Evolutionary conservation across 2,888 invertebrate genomes (phyloP), one percentile per base, ranked within the genome.

Genomic region (Limnephilus lunatus): DNA sequence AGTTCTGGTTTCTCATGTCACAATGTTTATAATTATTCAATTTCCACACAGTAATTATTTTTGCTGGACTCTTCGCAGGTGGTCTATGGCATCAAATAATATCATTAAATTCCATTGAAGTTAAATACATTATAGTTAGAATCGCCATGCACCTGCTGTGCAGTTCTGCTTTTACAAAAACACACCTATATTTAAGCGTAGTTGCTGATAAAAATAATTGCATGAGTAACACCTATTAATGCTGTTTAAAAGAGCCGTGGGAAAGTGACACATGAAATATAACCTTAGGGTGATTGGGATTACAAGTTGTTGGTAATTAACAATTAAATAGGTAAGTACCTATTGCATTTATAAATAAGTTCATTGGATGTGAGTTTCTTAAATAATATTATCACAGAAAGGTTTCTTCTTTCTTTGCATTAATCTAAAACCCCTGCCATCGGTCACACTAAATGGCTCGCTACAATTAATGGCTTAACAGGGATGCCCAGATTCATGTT

Each of bases 131-230:
- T 32, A 25, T 25, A 7, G 35, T 15, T 35, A 83, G 83, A 35
- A 35, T 19, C 35, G 25, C 83, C 32, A n/a, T 32, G 19, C 83
- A 83, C 83, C 83, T 83, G 83, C 83, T 35, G 32, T 83, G 83
- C 83, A 83, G 19, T 83, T 39, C 35, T 31, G 83, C 83, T 35
- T 19, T 35, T 32, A 83, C 14, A 35, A 68, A 68, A 68, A n/a
- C 68, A 68, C 68, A 68, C 9, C 25, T n/a, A n/a, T 25, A 25
- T 68, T 68, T 68, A 68, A 68, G 53, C 19, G 68, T 7, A 25
- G 25, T 68, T 68, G 25, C 4, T 19, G 68, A 68, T 68, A n/a
- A 68, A 68, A 68, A 9, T 68, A 68, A 68, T 68, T 68, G 25
- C 68, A 68, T 68, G 68, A 68, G n/a, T n/a, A 68, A 68, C 9